These are phyloP conservation scores for Blomia tropicalis DNA, from an alignment of 2,888 invertebrate genomes.

Conservation along the genomic window DNA sequence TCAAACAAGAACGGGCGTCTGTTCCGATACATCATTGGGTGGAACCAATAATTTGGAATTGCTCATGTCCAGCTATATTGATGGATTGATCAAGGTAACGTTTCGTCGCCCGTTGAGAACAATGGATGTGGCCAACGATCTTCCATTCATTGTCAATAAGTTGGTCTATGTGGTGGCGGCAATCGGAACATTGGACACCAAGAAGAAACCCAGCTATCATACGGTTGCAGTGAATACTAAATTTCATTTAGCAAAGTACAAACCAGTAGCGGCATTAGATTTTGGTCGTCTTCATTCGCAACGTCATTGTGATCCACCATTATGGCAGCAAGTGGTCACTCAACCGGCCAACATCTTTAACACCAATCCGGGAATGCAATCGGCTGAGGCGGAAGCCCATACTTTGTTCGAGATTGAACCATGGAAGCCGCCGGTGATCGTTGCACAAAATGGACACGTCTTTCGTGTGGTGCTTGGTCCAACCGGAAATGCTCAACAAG, in stretches of 20 bases:
- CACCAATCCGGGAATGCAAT: not conserved
- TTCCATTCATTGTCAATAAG: slow-evolving; percentile 8
- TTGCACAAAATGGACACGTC: slow-evolving; percentile 44
- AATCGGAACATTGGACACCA: slow-evolving; percentile 61
- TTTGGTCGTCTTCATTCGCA: slow-evolving; percentile 28
- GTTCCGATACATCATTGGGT: slow-evolving; percentile 59
- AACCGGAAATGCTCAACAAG: slow-evolving; percentile 63
- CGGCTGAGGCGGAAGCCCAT: not conserved
- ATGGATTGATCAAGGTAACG: slow-evolving; percentile 61
- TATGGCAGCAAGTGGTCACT: slow-evolving; percentile 11
- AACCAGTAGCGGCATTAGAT: slow-evolving; percentile 26
- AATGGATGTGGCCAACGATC: slow-evolving; percentile 38
- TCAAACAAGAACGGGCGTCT: slow-evolving; percentile 61
- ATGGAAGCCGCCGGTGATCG: slow-evolving; percentile 33
- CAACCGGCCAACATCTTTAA: slow-evolving; percentile 22
- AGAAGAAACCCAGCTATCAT: slow-evolving; percentile 69
- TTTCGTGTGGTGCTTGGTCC: slow-evolving; percentile 79
- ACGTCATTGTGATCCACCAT: slow-evolving; percentile 23
- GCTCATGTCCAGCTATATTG: slow-evolving; percentile 56
- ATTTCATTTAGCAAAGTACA: slow-evolving; percentile 22
- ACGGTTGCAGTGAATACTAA: slow-evolving; percentile 34
- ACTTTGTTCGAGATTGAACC: slow-evolving; percentile 8
- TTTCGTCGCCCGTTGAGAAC: slow-evolving; percentile 51
- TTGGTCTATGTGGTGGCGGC: slow-evolving; percentile 64
- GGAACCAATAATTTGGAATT: slow-evolving; percentile 60